phyloP scores from a whole-genome alignment of 2,888 invertebrate species.

The Heteromurus nitidus region DNA sequence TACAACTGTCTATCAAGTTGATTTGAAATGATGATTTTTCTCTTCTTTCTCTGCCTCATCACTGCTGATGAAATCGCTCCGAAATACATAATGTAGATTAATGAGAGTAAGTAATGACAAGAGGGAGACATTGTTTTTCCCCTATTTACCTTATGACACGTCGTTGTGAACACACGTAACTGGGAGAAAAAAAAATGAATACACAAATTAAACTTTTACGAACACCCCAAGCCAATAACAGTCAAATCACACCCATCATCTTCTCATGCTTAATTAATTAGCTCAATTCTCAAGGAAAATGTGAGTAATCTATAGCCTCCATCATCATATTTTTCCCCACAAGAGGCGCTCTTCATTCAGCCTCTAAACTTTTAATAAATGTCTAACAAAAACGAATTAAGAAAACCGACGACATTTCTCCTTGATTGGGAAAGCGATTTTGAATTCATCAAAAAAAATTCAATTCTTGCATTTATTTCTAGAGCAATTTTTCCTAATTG shows the following conservation, averaged over 20 bases:
- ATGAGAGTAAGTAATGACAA: slow-evolving; percentile 45
- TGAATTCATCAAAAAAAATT: too few relatives aligned
- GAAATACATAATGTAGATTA: slow-evolving; percentile 42
- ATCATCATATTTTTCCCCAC: too few relatives aligned
- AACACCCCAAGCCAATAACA: slow-evolving; percentile 34
- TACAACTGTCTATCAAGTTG: slow-evolving; percentile 38
- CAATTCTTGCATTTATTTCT: too few relatives aligned
- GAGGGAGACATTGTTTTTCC: neutral
- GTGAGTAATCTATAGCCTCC: too few relatives aligned
- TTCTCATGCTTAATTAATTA: slow-evolving; percentile 40
- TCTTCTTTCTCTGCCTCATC: slow-evolving; percentile 17
- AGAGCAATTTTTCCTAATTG: too few relatives aligned
- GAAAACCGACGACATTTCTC: too few relatives aligned
- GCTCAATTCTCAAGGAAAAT: neutral
- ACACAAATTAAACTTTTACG: slow-evolving; percentile 29
- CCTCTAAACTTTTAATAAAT: too few relatives aligned
- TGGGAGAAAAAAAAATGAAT: slow-evolving; percentile 29
- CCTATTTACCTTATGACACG: neutral
- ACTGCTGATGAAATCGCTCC: slow-evolving; percentile 28
- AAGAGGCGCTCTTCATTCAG: too few relatives aligned
- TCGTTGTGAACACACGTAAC: neutral
- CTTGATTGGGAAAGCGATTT: too few relatives aligned
- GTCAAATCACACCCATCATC: slow-evolving; percentile 46
- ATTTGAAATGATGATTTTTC: slow-evolving; percentile 17
- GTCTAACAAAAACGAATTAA: too few relatives aligned